Percentiles rank a stretch among this genome's conserved stretches.
phyloP scores from a whole-genome alignment of 2,888 invertebrate genomes.

The Cheiracanthium punctorium region DNA sequence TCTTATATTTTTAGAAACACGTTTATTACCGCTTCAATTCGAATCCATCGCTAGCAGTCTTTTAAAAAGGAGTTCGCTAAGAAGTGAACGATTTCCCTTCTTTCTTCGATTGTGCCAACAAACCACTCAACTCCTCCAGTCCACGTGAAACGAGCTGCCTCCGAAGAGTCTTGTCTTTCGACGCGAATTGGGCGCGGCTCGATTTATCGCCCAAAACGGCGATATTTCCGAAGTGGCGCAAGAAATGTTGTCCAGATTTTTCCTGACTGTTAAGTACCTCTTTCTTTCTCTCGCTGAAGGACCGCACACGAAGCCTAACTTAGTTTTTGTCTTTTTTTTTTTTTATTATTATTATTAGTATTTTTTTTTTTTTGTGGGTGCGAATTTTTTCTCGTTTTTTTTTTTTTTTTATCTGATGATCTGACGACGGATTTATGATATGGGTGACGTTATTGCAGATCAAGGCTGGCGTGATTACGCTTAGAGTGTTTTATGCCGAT shows the following conservation, averaged over 20 bases:
- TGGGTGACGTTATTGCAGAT: no score
- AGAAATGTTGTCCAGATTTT: constrained; percentile 30
- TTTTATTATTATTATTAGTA: no score
- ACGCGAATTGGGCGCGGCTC: constrained; percentile 34
- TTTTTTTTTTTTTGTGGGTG: constrained; percentile 23
- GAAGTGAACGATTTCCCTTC: no score
- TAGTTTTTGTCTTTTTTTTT: not conserved
- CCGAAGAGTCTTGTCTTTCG: constrained; percentile 34
- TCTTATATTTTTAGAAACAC: no score
- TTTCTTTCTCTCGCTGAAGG: constrained; percentile 23
- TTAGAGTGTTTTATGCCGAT: not conserved
- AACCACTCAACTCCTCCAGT: no score
- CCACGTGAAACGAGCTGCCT: no score
- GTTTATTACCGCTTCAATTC: no score
- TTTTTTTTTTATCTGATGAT: constrained; percentile 18
- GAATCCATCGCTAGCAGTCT: no score
- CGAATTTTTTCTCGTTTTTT: constrained; percentile 18
- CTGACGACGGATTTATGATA: constrained; percentile 27
- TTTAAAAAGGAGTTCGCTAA: no score
- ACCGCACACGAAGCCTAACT: constrained; percentile 40
- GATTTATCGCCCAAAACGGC: constrained; percentile 34
- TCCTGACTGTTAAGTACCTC: not conserved
- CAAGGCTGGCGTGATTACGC: constrained; percentile 1
- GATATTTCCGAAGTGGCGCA: constrained; percentile 28
- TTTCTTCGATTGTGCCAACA: no score